Conservation (phyloP, 2,113 vertebrate genomes). For the Cnemophilus loriae region DNA sequence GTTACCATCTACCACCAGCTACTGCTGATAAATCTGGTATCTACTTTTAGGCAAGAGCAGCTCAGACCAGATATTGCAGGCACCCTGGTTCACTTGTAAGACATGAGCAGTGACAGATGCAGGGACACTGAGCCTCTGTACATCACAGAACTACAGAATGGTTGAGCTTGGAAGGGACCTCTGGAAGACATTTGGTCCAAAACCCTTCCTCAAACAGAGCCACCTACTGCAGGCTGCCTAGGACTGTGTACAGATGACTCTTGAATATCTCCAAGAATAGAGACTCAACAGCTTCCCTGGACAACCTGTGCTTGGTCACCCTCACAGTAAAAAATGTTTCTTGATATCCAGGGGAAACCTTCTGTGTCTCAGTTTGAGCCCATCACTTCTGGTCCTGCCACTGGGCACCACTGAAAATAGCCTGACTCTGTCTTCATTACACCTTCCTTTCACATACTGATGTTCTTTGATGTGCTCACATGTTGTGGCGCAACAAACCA, state of each 20-base stretch:
- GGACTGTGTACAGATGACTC: background rate
- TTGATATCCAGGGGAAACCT: background rate
- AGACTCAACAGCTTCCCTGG: background rate
- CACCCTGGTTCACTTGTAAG: background rate
- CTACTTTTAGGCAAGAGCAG: background rate
- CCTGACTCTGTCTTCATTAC: background rate
- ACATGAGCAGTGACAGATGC: background rate
- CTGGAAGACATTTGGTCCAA: background rate
- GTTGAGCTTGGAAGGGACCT: background rate
- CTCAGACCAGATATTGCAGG: background rate
- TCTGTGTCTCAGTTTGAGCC: background rate
- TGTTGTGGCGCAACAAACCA: background rate
- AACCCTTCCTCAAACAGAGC: background rate
- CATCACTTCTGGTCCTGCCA: background rate
- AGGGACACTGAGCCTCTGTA: background rate
- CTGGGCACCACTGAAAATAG: background rate
- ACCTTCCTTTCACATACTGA: background rate
- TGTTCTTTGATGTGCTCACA: background rate
- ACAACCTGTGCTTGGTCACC: background rate
- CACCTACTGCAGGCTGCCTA: background rate
- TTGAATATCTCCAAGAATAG: background rate
- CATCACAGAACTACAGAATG: background rate
- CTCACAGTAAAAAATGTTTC: background rate
- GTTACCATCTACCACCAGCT: background rate
- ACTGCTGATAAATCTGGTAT: background rate